Base-by-base conservation (phyloP, 64 coral and sea anemone genomes). In the Actinia tenebrosa region DNA sequence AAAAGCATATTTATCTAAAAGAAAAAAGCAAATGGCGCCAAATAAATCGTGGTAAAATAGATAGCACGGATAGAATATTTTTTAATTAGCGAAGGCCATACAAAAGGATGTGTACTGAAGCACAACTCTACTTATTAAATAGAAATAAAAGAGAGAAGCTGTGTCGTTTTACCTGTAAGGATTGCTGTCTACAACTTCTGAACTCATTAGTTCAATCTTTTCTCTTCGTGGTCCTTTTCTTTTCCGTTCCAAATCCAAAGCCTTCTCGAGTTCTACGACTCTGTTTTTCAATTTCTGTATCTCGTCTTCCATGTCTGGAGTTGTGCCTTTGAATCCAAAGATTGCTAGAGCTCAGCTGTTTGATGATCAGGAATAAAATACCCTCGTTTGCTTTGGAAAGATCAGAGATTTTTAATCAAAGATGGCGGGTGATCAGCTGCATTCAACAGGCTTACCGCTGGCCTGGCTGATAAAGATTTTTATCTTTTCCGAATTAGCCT, bases 111-210 rank as follows among this genome's bases (percentile, higher is more conserved):
- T 42, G 3, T 25, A 13, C 20, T 14, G 69, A 75, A 75, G 25
- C 23, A 42, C 63, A 42, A 30, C 1, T 75, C 69, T 30, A 42
- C n/a, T 75, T 42, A 42, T 75, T 66, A 75, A 75, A 75, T 9
- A 66, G 63, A 79, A 79, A 30, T 50, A 79, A 8, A 44, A 75
- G 3, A 66, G 63, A 66, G 20, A 66, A 66, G 19, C 26, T 23
- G 19, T 66, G 22, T 66, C 63, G 63, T 66, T 66, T 66, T 42
- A 99, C 97, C 97, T 99, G 85, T 99, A 99, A 3, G 97, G 97
- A 91, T 99, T 99, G 30, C 90, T 92, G 77, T 99, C 97, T 4
- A 99, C 97, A 8, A 99, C 97, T 75, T 99, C 97, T 18, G 93
- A 92, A 37, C 90, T 95, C 97, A 99, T 99, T 44, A 86, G 45